Evolutionary conservation across 2,797 vertebrate genomes (phyloP).

Genomic region (Oreochromis mossambicus): DNA sequence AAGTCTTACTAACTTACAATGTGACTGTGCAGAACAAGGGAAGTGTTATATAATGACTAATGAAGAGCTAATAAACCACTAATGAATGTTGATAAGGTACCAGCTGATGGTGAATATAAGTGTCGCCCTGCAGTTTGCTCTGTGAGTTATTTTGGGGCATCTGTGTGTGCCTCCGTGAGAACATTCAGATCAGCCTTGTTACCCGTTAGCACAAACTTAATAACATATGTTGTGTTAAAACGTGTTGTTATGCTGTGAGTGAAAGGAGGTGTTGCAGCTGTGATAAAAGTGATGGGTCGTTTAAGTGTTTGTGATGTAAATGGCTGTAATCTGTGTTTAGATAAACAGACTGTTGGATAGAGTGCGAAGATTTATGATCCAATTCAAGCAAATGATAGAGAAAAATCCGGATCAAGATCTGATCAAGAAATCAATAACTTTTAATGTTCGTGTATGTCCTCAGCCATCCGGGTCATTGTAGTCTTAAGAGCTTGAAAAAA

Average conservation of each 20-base stretch:
- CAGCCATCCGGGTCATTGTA: neutral
- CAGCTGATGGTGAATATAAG: neutral
- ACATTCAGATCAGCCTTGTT: neutral
- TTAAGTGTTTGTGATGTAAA: conserved; percentile 46
- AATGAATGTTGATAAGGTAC: neutral
- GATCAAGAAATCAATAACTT: neutral
- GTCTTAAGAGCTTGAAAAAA: accelerated
- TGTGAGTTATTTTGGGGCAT: neutral
- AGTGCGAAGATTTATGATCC: conserved; percentile 37
- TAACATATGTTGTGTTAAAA: conserved; percentile 34
- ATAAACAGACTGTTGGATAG: conserved; percentile 20
- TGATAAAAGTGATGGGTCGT: conserved; percentile 30
- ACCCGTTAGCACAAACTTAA: conserved; percentile 7
- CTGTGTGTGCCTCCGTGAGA: neutral
- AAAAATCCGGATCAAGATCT: neutral
- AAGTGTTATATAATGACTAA: neutral
- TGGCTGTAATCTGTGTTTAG: conserved; percentile 30
- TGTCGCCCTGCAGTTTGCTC: neutral
- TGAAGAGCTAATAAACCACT: neutral
- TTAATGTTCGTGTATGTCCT: neutral
- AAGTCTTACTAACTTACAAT: neutral
- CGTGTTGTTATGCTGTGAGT: neutral
- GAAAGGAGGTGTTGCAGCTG: conserved; percentile 1
- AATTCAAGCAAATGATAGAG: neutral
- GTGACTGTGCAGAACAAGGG: neutral